Base-by-base conservation (phyloP, 2,888 invertebrate species). In the Sthenelais limicola region DNA sequence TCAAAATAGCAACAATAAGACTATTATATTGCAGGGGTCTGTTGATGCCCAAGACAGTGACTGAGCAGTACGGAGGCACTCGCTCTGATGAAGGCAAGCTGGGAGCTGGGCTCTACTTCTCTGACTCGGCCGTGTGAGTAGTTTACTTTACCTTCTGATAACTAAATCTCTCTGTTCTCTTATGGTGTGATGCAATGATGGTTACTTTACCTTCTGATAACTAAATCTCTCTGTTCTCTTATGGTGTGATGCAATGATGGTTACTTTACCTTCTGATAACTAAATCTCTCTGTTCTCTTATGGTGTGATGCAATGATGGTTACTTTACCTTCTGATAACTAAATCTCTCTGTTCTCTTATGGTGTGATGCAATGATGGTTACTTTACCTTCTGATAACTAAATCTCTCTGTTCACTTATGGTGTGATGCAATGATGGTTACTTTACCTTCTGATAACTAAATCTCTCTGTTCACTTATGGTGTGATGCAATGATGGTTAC, bases 91-190 rank as follows among this genome's bases (percentile, higher is more conserved):
- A n/a, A 2, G 86, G 86, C 21, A 81, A 81, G 80, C 80, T 86
- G 72, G 86, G 86, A 54, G 75, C 80, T 74, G 86, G 85, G 3
- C 81, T 86, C 35, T 86, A 86, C 75, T 86, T 86, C 78, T 82
- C 84, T 9, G 83, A 82, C 77, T 79, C 81, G 49, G 80, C 82
- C 32, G 81, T 82, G 84, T 85, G 69, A 54, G 74, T 73, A 5
- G 12, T 15, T 15, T 43, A 15, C 43, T 15, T 43, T 15, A 43
- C 43, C 9, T 43, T 15, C 43, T 15, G 9, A 15, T 15, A 43
- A 43, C 18, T 43, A 43, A 15, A 15, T 43, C 18, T 43, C 9
- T 43, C 18, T 43, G 12, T 15, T 43, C 9, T 43, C 43, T 43
- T 15, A 43, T 43, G 18, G 18, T 15, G 43, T 15, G 9, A 15